phyloP scores from a whole-genome alignment of 1,140 invertebrate species.

The Drosophila sp. region DNA sequence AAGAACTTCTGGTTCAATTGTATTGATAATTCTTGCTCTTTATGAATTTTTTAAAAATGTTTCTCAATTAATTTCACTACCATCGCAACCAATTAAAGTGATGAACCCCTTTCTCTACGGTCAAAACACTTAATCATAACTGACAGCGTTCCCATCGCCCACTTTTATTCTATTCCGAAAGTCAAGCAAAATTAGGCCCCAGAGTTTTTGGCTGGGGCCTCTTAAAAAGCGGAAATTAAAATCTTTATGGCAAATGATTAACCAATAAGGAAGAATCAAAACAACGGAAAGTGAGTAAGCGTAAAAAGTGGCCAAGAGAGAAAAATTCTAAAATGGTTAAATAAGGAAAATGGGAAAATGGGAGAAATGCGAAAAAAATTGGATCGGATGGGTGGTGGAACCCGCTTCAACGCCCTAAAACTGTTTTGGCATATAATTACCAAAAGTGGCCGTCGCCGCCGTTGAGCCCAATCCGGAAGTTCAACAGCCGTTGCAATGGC shows the following conservation, averaged over 20 bases:
- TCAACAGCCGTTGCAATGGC: constrained; percentile 78
- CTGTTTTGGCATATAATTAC: constrained; percentile 78
- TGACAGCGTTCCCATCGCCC: constrained; percentile 31
- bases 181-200: constrained; percentile 46
- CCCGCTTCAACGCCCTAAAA: constrained; percentile 55
- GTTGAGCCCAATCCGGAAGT: constrained; percentile 54
- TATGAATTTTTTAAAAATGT: not conserved
- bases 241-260: constrained; percentile 81
- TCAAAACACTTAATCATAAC: constrained; percentile 29
- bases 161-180: constrained; percentile 17
- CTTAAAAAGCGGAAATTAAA: constrained; percentile 80
- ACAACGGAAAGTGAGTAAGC: constrained; percentile 24
- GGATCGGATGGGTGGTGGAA: constrained; percentile 10
- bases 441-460: constrained; percentile 49
- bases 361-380: not conserved
- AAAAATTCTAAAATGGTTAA: constrained; percentile 16
- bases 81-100: constrained; percentile 22
- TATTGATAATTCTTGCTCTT: not conserved
- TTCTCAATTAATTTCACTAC: not conserved
- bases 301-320: constrained; percentile 19
- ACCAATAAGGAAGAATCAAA: constrained; percentile 62
- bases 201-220: constrained; percentile 28
- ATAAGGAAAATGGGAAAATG: constrained; percentile 10
- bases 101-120: constrained; percentile 20
- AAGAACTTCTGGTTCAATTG: not conserved